Base-by-base conservation (phyloP, 2,113 vertebrate genomes). In the Trogon surrucura region DNA sequence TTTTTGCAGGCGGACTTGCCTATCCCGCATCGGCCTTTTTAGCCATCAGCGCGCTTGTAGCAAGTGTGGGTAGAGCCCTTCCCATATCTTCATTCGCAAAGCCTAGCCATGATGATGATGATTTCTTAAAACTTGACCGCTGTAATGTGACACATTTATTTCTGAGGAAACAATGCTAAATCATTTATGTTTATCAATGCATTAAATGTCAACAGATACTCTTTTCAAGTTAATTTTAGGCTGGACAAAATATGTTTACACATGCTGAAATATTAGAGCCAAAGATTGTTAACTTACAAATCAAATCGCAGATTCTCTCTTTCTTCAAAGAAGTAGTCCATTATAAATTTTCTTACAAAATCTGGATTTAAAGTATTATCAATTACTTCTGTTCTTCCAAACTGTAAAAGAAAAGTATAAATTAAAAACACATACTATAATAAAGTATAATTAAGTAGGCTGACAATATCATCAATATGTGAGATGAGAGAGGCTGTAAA, bases 241-340 rank as follows among this genome's bases (percentile, higher is more conserved):
- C 54, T 36, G 21, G 11, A 67, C 18, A 89, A 89, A 91, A 73
- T 45, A 41, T 13, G 22, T 22, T 77, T 70, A 78, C 30, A 83
- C 29, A 93, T 26, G 22, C 50, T 45, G 5, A 22, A 53, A 32
- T 32, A 61, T 36, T 26, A 88, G 34, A 86, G 71, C n/a, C 27
- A 53, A 93, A 88, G 30, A 34, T 5, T 56, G 54, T n/a, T 66
- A 95, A 99, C 99, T 99, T 97, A 99, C 99, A 99, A 97, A 97
- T 99, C 99, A 98, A 99, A 99, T 67, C 99, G 98, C 38, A 99
- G 98, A 91, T 99, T 99, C 96, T 99, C 99, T 86, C 99, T 98
- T 96, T 99, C 99, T 97, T 99, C 99, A 95, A 99, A 99, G 97
- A 99, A 99, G 97, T 99, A 99, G 97, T 99, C 99, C 98, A 99